Evolutionary conservation across 2,113 vertebrate species (phyloP), one percentile per base, ranked within the genome.

Genomic region (Ochotona curzoniae): DNA sequence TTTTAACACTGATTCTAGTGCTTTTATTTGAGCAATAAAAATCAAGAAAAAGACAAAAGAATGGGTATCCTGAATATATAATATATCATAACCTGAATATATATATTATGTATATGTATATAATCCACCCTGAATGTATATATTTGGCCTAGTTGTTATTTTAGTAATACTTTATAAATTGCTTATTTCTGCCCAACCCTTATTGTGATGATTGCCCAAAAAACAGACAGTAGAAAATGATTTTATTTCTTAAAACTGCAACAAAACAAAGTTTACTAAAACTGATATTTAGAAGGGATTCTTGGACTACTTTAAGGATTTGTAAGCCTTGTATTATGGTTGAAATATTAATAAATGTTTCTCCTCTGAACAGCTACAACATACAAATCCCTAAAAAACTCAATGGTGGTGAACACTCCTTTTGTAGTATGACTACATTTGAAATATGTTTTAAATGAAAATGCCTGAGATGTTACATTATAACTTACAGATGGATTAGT

Each of bases 391-490:
- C 93, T 89, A 95, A 82, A 83, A 89, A 90, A 81, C 2, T 89
- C n/a, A 69, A 0, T 83, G 38, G 83, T 49, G 92, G 28, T 93
- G 44, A 81, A 89, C 90, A 94, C 87, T 89, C 17, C 28, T 92
- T 81, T 94, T 76, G 30, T 3, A 47, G 21, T 93, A n/a, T 93
- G 89, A 81, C 35, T 94, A 67, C 66, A 80, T 83, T 78, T 83
- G 89, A 90, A 94, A 92, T 92, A 75, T 88, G 20, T 83, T 94
- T 89, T 83, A 83, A 90, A 81, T 95, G 76, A 93, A 87, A 92
- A 95, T 93, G 95, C 71, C 83, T 54, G 54, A 85, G 75, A 67
- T 92, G 26, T 92, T 97, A 81, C 25, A 32, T 47, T 95, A 76
- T 78, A 64, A 82, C 3, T n/a, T 96, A 73, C 57, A 93, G 80